Evolutionary conservation across 1,140 invertebrate species (phyloP), one percentile per base, ranked within the genome.

Genomic region (Macrocentrus cingulum): DNA sequence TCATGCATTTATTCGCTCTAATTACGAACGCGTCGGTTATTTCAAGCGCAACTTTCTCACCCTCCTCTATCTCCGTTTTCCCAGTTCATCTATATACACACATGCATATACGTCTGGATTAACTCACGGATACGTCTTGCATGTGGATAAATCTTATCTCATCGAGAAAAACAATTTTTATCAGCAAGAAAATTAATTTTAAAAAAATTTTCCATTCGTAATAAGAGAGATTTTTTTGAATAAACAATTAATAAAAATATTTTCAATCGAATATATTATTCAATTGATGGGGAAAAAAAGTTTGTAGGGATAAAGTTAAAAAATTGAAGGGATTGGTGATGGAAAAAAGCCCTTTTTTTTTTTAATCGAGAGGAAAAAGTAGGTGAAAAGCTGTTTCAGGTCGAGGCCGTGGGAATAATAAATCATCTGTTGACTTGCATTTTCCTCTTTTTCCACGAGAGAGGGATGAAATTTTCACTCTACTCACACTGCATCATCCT

Each of bases 1-100:
- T 57, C 55, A 57, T 57, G 55, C 55, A 57, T 57, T 57, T 57
- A 57, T 57, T 57, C 55, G 46, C 36, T 57, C 55, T 57, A 57
- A 57, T 57, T 57, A 57, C 55, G 36, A 57, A 57, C 46, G 55
- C 45, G 34, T 39, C 29, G 32, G 55, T 57, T 57, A 57, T 57
- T 57, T 50, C 55, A 57, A 57, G 55, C 55, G 55, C 9, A 9
- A 25, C 55, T 49, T 45, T 53, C 11, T 20, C 36, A 20, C 51
- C 42, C 34, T 13, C 34, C 18, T 22, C 42, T 32, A 50, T 48
- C 42, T 42, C 13, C 13, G 45, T 39, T 49, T 57, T 57, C 37
- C 39, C 25, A 34, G 32, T 16, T 16, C 45, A 9, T 19, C 13
- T 36, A 18, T 37, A 22, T 32, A 9, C 23, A 18, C 8, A 18